These are phyloP conservation scores for Bombus pascuorum DNA, from an alignment of 1,140 invertebrate genomes.

Conservation along the genomic window DNA sequence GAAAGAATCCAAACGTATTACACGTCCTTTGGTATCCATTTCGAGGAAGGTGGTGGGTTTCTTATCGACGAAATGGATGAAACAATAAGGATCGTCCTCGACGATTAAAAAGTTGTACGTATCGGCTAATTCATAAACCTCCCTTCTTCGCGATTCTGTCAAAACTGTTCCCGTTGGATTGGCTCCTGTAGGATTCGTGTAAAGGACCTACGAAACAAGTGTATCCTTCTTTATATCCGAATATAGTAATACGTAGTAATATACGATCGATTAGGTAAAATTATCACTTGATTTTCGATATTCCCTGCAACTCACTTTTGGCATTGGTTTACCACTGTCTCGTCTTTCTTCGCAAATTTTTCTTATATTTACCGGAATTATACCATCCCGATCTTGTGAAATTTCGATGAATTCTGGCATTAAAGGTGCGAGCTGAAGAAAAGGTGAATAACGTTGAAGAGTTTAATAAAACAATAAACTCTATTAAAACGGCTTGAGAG, in stretches of 20 bases:
- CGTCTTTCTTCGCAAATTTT: slow-evolving; percentile 70
- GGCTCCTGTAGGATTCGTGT: slow-evolving; percentile 85
- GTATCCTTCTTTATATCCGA: neutral
- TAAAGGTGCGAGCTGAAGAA: slow-evolving; percentile 71
- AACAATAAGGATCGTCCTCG: slow-evolving; percentile 87
- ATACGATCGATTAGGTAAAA: neutral
- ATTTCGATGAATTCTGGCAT: slow-evolving; percentile 73
- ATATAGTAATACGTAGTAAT: neutral
- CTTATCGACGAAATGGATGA: slow-evolving; percentile 83
- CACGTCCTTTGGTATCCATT: slow-evolving; percentile 85
- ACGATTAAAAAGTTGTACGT: slow-evolving; percentile 86
- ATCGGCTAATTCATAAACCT: slow-evolving; percentile 84
- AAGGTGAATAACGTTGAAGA: neutral
- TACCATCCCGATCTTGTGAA: slow-evolving; percentile 76
- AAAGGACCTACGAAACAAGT: slow-evolving; percentile 80
- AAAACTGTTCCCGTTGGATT: slow-evolving; percentile 85
- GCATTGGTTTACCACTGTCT: slow-evolving; percentile 59
- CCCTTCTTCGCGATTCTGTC: slow-evolving; percentile 80
- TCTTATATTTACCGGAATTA: slow-evolving; percentile 73
- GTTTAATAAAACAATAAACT: neutral
- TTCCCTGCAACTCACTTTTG: slow-evolving; percentile 74
- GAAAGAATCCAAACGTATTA: slow-evolving; percentile 86
- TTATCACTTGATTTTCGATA: neutral
- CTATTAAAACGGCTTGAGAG: too few species aligned
- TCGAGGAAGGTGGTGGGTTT: slow-evolving; percentile 84